Percentiles rank a stretch among this genome's conserved stretches.
Conservation (phyloP, 2,888 invertebrate genomes). For the Busseola fusca region DNA sequence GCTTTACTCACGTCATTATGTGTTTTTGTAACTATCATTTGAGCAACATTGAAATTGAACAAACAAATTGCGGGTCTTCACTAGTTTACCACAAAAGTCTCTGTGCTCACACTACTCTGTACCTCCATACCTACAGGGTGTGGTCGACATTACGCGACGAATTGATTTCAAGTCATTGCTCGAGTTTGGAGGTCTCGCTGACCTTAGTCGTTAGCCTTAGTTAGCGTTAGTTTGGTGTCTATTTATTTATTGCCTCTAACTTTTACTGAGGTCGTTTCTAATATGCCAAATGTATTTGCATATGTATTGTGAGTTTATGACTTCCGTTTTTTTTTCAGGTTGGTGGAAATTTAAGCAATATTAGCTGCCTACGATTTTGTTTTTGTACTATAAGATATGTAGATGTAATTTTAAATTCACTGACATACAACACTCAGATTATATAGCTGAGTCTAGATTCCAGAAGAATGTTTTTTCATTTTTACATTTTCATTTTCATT, state of each 20-base stretch:
- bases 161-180: conserved; percentile 51
- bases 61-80: background rate
- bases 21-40: background rate
- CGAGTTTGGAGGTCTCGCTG: conserved; percentile 65
- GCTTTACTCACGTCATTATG: background rate
- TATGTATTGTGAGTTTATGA: background rate
- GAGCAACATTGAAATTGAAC: background rate
- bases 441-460: background rate
- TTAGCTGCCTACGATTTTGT: too few relatives aligned
- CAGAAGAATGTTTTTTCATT: background rate
- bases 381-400: too few relatives aligned
- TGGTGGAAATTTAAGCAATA: background rate
- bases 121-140: conserved; percentile 59
- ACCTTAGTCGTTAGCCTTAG: too few relatives aligned
- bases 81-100: background rate
- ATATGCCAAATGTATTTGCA: conserved; percentile 23
- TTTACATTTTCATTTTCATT: too few relatives aligned
- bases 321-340: background rate
- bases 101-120: conserved; percentile 41
- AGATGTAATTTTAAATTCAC: background rate
- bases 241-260: conserved; percentile 33
- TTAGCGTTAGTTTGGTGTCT: conserved; percentile 31
- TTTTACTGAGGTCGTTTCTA: conserved; percentile 44
- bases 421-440: background rate
- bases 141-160: conserved; percentile 58